Evolutionary conservation across 2,113 vertebrate species (phyloP).

Genomic region (Clupea harengus): DNA sequence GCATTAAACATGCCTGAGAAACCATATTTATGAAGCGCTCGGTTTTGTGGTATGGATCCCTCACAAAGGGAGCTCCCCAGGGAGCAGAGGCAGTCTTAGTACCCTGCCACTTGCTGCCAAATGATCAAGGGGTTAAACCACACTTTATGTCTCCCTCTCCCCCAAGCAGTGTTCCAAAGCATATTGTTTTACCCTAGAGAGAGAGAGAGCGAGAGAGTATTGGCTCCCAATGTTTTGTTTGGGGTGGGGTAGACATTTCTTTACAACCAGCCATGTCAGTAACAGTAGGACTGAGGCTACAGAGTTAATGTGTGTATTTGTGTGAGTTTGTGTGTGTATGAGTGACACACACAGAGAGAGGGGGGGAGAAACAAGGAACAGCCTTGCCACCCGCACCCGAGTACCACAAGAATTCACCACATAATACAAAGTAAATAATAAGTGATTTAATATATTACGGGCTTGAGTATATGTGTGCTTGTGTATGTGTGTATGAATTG

Average conservation of each 20-base stretch:
- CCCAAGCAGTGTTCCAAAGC: not conserved
- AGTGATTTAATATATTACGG: too few species aligned
- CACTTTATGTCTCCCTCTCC: not conserved
- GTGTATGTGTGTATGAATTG: not conserved
- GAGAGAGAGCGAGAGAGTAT: constrained; percentile 27
- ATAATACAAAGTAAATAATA: too few species aligned
- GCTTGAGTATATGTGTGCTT: too few species aligned
- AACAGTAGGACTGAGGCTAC: constrained; percentile 19
- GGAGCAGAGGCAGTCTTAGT: not conserved
- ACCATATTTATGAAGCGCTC: constrained; percentile 20
- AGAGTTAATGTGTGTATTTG: not conserved
- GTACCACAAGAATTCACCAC: too few species aligned
- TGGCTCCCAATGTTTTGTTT: not conserved
- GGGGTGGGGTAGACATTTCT: constrained; percentile 30
- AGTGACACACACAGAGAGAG: too few species aligned
- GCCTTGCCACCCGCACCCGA: too few species aligned
- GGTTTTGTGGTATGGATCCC: constrained; percentile 13
- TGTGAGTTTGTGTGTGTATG: not conserved
- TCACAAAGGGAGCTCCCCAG: constrained; percentile 6
- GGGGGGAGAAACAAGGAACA: too few species aligned
- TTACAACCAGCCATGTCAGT: constrained; percentile 38
- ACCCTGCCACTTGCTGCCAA: not conserved
- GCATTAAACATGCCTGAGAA: constrained; percentile 14
- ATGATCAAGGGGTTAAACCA: constrained; percentile 22
- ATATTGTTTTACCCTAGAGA: constrained; percentile 28